Evolutionary conservation across 2,113 vertebrate genomes (phyloP), one percentile per base, ranked within the genome.

Genomic region (Oncorhynchus clarkii): DNA sequence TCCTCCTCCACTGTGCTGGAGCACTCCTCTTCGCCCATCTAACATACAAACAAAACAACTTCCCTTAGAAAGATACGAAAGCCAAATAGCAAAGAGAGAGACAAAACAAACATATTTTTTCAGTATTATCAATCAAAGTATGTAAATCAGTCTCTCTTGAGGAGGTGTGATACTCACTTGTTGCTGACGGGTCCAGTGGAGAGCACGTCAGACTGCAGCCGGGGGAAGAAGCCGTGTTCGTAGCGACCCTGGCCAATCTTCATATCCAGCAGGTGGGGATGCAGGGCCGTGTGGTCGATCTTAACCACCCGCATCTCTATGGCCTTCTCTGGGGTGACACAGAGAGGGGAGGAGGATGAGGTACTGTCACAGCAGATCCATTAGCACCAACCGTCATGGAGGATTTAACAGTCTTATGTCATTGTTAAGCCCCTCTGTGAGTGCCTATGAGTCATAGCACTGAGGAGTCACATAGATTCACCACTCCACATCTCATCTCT

Each of bases 231-330:
- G 72, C 98, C 97, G 18, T 95, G 96, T 83, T 99, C 96, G 0
- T 99, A 99, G 75, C 98, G 98, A 1, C 98, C 98, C 92, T 99
- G 98, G 64, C 98, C 98, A 26, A 99, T 99, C 94, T 97, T 99
- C 98, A 99, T 99, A 88, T 99, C 98, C 90, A 99, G 90, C 78
- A 99, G 93, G 86, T 99, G 98, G 5, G 98, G 97, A 74, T 98
- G 98, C 80, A 99, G 89, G 7, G 98, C 97, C 18, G 96, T 98
- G 89, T 99, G 97, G 87, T 99, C 98, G 45, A 99, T 99, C 94
- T 99, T 99, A 74, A 93, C 85, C 62, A 99, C 91, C 64, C 98
- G 94, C 89, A 96, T 90, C 84, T 99, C 96, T 76, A 99, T 98
- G 83, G 96, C 95, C 89, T 97, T 99, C 85, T 99, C 97, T 99